A percentile compares a stretch with the other conserved stretches of the same genome.
Evolutionary conservation across 92 coral and sea anemone genomes (phyloP).

Genomic region (Porites cylindrica): DNA sequence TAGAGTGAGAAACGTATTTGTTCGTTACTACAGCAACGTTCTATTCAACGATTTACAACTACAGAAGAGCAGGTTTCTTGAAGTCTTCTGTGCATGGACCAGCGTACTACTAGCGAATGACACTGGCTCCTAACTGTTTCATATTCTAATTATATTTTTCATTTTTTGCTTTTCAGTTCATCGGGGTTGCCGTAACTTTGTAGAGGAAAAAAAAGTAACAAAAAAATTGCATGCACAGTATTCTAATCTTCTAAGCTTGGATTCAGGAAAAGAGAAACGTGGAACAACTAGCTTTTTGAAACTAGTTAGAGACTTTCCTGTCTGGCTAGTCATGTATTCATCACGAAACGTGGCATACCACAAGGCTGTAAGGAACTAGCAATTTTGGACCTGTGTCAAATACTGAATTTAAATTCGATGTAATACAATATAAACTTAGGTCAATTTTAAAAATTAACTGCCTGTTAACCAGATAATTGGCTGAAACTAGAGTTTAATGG

Average conservation of each 20-base stretch:
- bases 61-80: too few species aligned
- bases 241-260: neutral
- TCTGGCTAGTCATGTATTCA: neutral
- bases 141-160: neutral
- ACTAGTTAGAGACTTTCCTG: slow-evolving; percentile 6
- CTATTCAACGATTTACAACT: too few species aligned
- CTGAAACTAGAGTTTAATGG: neutral
- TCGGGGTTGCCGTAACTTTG: neutral
- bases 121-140: neutral
- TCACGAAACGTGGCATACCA: neutral
- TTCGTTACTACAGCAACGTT: too few species aligned
- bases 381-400: neutral
- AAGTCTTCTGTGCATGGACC: too few species aligned
- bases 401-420: neutral
- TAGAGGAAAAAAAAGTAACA: neutral
- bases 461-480: neutral
- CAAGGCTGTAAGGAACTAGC: neutral
- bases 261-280: neutral
- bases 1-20: too few species aligned
- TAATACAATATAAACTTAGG: neutral
- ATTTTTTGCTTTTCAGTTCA: slow-evolving; percentile 32
- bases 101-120: too few species aligned
- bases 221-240: neutral
- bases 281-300: neutral
- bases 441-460: slow-evolving; percentile 12